These are phyloP conservation scores for Diabrotica balteata DNA, from an alignment of 2,888 invertebrate genomes.

Conservation along the genomic window DNA sequence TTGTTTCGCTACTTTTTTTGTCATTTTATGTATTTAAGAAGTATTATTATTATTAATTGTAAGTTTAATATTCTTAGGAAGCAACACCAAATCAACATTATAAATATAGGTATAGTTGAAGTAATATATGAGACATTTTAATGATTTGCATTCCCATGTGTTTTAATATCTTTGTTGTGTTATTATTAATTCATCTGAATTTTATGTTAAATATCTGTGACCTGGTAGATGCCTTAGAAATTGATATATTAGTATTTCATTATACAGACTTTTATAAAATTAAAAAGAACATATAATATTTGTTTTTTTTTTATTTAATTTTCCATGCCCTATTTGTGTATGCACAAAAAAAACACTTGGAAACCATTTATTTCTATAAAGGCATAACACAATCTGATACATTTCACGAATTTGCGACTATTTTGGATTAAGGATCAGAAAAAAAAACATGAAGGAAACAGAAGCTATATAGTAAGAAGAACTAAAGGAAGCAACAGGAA, in stretches of 20 bases:
- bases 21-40: slow-evolving; percentile 19
- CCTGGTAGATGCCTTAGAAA: slow-evolving; percentile 54
- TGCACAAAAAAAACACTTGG: too few species aligned
- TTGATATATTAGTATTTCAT: slow-evolving; percentile 45
- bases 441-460: too few species aligned
- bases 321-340: too few species aligned
- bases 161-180: slow-evolving; percentile 41
- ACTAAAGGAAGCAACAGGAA: too few species aligned
- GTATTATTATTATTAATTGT: slow-evolving; percentile 30
- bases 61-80: slow-evolving; percentile 28
- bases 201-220: slow-evolving; percentile 50
- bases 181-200: slow-evolving; percentile 40
- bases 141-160: slow-evolving; percentile 39
- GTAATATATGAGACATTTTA: slow-evolving; percentile 25
- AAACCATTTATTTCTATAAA: too few species aligned
- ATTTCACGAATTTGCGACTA: too few species aligned
- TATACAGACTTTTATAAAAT: slow-evolving; percentile 15
- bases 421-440: too few species aligned
- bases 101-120: slow-evolving; percentile 33
- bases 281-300: slow-evolving; percentile 1
- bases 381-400: too few species aligned
- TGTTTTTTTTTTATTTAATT: too few species aligned
- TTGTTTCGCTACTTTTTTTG: slow-evolving; percentile 6
- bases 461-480: too few species aligned
- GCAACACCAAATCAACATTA: slow-evolving; percentile 41